A percentile compares a stretch with the other conserved stretches of the same genome.
phyloP scores from a whole-genome alignment of 1,140 invertebrate genomes.

The Octopus bimaculoides region DNA sequence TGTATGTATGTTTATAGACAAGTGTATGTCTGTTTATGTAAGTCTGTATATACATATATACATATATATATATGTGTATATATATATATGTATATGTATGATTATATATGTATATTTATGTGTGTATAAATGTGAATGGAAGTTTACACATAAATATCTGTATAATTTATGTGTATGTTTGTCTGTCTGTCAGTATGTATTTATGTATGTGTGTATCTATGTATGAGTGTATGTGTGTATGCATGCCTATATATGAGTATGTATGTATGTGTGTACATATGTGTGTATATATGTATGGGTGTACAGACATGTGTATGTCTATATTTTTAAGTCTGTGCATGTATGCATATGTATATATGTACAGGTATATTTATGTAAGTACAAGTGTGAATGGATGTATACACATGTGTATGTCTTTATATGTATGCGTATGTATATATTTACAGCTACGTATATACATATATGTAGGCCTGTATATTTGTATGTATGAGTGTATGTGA shows the following conservation, averaged over 20 bases:
- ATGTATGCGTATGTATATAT: not conserved
- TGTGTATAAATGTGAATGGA: not conserved
- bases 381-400: not conserved
- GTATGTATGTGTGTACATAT: not conserved
- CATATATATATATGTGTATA: not conserved
- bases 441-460: not conserved
- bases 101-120: not conserved
- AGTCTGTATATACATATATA: not conserved
- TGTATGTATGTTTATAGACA: not conserved
- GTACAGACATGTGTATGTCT: not conserved
- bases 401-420: not conserved
- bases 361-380: not conserved
- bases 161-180: not conserved
- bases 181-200: not conserved
- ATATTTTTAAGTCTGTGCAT: not conserved
- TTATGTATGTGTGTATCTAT: not conserved
- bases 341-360: not conserved
- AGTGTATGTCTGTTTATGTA: not conserved
- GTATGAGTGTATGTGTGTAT: not conserved
- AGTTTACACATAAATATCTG: not conserved
- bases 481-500: not conserved
- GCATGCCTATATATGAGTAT: not conserved
- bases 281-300: not conserved
- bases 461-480: not conserved
- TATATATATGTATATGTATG: not conserved